Base-by-base conservation (phyloP, 2,888 invertebrate genomes). In the Nomada ruficornis region DNA sequence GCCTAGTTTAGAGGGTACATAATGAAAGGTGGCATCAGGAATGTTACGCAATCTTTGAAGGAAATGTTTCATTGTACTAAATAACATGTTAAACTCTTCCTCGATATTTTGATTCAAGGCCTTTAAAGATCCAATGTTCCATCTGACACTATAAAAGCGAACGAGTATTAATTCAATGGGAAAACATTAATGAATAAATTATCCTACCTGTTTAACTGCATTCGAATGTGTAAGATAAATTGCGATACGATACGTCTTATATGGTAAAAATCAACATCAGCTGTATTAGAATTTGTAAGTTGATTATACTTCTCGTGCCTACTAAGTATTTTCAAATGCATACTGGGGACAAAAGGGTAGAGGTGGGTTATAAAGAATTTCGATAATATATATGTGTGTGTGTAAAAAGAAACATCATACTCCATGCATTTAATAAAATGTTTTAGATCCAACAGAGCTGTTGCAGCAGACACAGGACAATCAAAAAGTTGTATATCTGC, bases 11-110 rank as follows among this genome's bases (percentile, higher is more conserved):
- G 94, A 93, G 47, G 93, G 89, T 69, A 92, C 92, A 87, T 94
- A 94, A 80, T 93, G 91, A 77, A 94, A 92, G 54, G 94, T 90
- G 36, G 93, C 93, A 81, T 94, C 94, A 55, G 94, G 93, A 23
- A 94, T 89, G 73, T 84, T 83, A 18, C 87, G 89, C 23, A 94
- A 80, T 65, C 90, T 88, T 29, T 69, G 85, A 13, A 92, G 84
- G 64, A 91, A 94, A 69, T 77, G 87, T 5, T 90, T 89, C 23
- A 94, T 76, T 9, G 84, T 81, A 2, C 60, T 44, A n/a, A 93
- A 80, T 54, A 93, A 85, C 60, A 88, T 87, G 44, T 90, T 88
- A 9, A 93, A 84, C 23, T 92, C 88, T 57, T 90, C 87, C 78
- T 91, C 90, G 18, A 91, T 83, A 54, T 91, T 83, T 67, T 87